Percentiles rank a stretch among this genome's conserved stretches.
Evolutionary conservation across 2,797 vertebrate species (phyloP).

Genomic region (Eulemur rubriventer): DNA sequence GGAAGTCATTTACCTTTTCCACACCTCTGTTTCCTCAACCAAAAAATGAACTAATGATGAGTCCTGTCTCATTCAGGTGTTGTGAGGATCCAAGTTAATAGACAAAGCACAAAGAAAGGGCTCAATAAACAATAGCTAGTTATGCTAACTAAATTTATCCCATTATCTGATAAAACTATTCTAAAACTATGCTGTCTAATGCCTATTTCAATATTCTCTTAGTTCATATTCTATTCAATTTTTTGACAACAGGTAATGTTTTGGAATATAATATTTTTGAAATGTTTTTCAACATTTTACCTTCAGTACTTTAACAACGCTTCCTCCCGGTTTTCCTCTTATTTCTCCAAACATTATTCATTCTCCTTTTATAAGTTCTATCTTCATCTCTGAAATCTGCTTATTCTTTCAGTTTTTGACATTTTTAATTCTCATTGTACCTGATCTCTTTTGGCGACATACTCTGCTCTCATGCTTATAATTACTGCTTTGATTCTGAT

Average conservation of each 20-base stretch:
- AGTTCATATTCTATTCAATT: not conserved
- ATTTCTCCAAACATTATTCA: not conserved
- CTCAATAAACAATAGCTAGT: not conserved
- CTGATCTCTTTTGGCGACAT: not conserved
- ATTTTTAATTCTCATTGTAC: not conserved
- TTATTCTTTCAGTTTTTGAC: not conserved
- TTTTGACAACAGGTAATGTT: slow-evolving; percentile 32
- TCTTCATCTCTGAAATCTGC: not conserved
- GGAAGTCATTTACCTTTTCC: not conserved
- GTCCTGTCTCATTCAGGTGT: not conserved
- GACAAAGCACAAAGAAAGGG: not conserved
- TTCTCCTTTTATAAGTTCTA: not conserved
- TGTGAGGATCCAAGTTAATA: not conserved
- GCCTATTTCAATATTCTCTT: not conserved
- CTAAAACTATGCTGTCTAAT: not conserved
- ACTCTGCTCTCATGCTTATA: not conserved
- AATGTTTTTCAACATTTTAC: slow-evolving; percentile 17
- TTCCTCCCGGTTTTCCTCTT: not conserved
- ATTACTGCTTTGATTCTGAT: not conserved
- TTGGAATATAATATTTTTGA: slow-evolving; percentile 1
- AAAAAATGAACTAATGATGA: not conserved
- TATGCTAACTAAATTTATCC: not conserved
- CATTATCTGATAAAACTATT: not conserved
- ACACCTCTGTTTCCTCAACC: not conserved
- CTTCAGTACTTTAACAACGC: not conserved